Conservation (phyloP, 2,888 invertebrate genomes). For the Cephonodes hylas region DNA sequence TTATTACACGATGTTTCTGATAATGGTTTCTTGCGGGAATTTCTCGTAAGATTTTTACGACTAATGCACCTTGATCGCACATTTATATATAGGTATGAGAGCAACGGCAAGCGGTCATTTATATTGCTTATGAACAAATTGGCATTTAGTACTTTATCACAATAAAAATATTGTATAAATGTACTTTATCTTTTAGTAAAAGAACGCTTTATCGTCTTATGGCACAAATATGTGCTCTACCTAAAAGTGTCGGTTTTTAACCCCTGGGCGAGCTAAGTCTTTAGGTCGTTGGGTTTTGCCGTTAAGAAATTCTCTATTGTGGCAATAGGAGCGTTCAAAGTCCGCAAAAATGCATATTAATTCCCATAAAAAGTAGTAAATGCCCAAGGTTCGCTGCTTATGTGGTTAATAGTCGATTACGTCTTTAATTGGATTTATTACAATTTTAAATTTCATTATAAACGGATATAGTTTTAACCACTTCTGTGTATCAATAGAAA, state of each 20-base stretch:
- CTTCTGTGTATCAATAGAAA: background rate
- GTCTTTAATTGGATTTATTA: background rate
- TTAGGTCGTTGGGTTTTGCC: no score
- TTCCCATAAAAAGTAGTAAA: background rate
- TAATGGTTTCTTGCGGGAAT: slow-evolving; percentile 17
- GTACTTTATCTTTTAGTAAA: background rate
- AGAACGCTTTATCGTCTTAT: no score
- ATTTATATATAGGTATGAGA: slow-evolving; percentile 1
- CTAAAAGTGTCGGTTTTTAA: no score
- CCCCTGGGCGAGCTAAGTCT: no score
- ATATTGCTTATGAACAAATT: background rate
- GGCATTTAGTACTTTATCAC: background rate
- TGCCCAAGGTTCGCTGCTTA: background rate
- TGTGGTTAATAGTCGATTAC: background rate
- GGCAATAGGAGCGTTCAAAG: no score
- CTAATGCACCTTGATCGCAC: background rate
- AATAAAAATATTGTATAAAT: no score
- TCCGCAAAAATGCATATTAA: no score
- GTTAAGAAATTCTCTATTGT: no score
- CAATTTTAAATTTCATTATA: background rate
- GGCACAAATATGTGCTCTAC: no score
- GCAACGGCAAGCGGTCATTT: background rate
- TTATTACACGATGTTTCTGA: slow-evolving; percentile 19
- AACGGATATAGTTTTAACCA: background rate
- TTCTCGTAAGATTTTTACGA: slow-evolving; percentile 12